Conservation (phyloP, 2,797 vertebrate species). For the Acomys russatus region DNA sequence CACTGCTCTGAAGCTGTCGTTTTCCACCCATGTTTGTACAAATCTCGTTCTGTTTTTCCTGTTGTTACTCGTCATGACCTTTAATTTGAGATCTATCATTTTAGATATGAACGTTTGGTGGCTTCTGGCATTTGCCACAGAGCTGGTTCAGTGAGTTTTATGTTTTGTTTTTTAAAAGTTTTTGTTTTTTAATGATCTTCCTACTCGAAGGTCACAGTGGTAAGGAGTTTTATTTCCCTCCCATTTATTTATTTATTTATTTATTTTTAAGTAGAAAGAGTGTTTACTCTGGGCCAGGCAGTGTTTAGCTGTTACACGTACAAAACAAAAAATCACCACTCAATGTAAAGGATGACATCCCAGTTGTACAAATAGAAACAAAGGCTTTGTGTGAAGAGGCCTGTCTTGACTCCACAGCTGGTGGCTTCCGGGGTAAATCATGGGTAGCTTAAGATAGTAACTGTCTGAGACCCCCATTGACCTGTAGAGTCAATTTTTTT, state of each 20-base stretch:
- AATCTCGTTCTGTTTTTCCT: not conserved
- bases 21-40: not conserved
- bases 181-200: not conserved
- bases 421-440: not conserved
- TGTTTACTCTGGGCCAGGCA: conserved; percentile 24
- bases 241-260: not conserved
- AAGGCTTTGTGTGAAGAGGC: not conserved
- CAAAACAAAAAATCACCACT: not conserved
- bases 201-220: not conserved
- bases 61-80: not conserved
- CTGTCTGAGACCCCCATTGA: not conserved
- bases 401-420: not conserved
- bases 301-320: not conserved
- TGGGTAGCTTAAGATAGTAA: not conserved
- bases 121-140: not conserved
- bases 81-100: not conserved
- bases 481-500: conserved; percentile 28
- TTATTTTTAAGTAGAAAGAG: not conserved
- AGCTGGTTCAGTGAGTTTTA: conserved; percentile 50
- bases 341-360: conserved; percentile 37
- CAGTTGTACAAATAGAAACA: not conserved
- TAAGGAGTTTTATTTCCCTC: not conserved
- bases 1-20: not conserved
- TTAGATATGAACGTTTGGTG: not conserved
- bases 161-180: not conserved